phyloP scores from a whole-genome alignment of 2,888 invertebrate species.

The Ctenicera cuprea region DNA sequence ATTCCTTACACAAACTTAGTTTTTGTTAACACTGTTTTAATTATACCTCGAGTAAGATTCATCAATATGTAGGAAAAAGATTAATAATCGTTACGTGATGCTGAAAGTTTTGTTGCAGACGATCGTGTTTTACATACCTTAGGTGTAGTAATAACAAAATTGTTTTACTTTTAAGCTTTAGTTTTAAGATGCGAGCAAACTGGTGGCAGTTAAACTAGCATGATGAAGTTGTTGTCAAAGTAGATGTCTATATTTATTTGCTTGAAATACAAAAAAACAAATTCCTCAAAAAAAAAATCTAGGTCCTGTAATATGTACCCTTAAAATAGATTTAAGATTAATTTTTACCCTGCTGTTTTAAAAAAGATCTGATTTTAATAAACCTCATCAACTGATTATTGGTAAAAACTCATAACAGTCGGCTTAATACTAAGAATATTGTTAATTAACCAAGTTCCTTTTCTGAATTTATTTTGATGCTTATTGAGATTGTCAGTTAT shows the following conservation, averaged over 20 bases:
- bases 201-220: background rate
- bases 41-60: slow-evolving; percentile 3
- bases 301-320: too few relatives aligned
- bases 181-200: background rate
- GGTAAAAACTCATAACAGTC: too few relatives aligned
- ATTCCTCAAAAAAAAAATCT: too few relatives aligned
- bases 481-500: too few relatives aligned
- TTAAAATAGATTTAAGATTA: too few relatives aligned
- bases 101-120: slow-evolving; percentile 3
- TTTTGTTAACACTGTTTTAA: slow-evolving; percentile 16
- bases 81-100: slow-evolving; percentile 7
- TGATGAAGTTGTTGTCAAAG: background rate
- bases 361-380: background rate
- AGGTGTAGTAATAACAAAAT: background rate
- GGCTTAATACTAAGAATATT: too few relatives aligned
- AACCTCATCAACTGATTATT: too few relatives aligned
- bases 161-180: background rate
- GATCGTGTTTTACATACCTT: background rate
- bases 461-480: too few relatives aligned
- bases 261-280: background rate
- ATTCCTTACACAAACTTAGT: background rate
- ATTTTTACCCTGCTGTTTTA: too few relatives aligned
- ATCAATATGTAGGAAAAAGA: slow-evolving; percentile 4
- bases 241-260: background rate
- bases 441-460: too few relatives aligned